phyloP scores from a whole-genome alignment of 2,888 invertebrate genomes.

The Drosophila subsilvestris region DNA sequence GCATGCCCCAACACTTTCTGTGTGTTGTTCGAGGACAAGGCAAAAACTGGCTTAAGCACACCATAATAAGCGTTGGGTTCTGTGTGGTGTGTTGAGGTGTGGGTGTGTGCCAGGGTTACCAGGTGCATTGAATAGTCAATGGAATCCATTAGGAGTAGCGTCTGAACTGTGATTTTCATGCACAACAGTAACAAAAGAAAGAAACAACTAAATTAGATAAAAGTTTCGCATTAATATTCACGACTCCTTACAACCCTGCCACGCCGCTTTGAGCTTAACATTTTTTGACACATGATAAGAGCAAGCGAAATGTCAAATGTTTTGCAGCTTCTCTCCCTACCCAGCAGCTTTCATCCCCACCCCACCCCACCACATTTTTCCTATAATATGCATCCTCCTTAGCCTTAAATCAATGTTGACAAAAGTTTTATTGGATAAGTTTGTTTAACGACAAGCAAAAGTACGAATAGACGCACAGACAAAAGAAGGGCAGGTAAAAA shows the following conservation, averaged over 20 bases:
- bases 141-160: background rate
- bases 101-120: slow-evolving; percentile 8
- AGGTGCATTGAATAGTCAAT: slow-evolving; percentile 7
- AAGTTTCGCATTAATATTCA: background rate
- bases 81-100: slow-evolving; percentile 1
- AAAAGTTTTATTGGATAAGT: slow-evolving; percentile 84
- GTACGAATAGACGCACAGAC: slow-evolving; percentile 25
- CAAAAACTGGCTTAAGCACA: slow-evolving; percentile 59
- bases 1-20: slow-evolving; percentile 66
- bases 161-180: background rate
- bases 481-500: slow-evolving; percentile 63
- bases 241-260: background rate
- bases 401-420: slow-evolving; percentile 83
- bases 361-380: slow-evolving; percentile 27
- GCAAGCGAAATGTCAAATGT: slow-evolving; percentile 46
- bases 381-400: slow-evolving; percentile 61
- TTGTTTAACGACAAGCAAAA: slow-evolving; percentile 81
- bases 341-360: background rate
- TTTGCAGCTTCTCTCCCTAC: slow-evolving; percentile 14
- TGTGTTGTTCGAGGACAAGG: slow-evolving; percentile 37
- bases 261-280: slow-evolving; percentile 2
- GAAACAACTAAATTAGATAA: background rate
- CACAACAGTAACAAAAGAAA: background rate
- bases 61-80: slow-evolving; percentile 50
- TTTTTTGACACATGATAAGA: slow-evolving; percentile 43